These are phyloP conservation scores for Lepidocolaptes lacrymiger DNA, from an alignment of 2,797 vertebrate genomes.

Conservation along the genomic window DNA sequence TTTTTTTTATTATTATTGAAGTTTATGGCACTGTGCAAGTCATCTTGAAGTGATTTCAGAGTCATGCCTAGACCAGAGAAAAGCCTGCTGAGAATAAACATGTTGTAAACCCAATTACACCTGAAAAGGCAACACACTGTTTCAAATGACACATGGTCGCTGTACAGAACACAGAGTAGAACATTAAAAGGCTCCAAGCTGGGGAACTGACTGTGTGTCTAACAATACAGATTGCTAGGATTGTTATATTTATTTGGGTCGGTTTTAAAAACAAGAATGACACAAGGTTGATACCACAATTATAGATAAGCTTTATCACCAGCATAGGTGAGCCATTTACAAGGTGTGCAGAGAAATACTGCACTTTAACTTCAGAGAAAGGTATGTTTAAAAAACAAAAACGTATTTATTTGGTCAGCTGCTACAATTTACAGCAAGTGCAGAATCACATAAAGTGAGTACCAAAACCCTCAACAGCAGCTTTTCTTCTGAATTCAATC, in stretches of 20 bases:
- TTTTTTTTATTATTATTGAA: background rate
- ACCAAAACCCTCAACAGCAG: background rate
- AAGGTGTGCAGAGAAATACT: background rate
- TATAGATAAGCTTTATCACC: background rate
- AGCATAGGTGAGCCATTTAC: background rate
- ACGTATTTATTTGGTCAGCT: background rate
- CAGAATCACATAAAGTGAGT: background rate
- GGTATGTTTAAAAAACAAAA: background rate
- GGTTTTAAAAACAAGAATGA: background rate
- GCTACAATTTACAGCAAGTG: background rate
- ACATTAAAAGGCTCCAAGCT: background rate
- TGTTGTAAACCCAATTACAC: background rate
- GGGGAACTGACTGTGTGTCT: background rate
- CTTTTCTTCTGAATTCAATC: conserved; percentile 2
- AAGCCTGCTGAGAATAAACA: conserved; percentile 3
- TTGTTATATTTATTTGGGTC: background rate
- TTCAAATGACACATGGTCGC: background rate
- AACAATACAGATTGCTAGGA: background rate
- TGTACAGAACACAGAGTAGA: background rate
- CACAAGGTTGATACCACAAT: background rate
- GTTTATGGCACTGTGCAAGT: background rate
- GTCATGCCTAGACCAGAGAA: background rate
- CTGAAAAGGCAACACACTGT: background rate
- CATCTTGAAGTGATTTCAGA: background rate
- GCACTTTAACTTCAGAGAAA: background rate